Percentiles rank a stretch among this genome's conserved stretches.
phyloP scores from a whole-genome alignment of 2,888 invertebrate species.

The Drosophila monieri region DNA sequence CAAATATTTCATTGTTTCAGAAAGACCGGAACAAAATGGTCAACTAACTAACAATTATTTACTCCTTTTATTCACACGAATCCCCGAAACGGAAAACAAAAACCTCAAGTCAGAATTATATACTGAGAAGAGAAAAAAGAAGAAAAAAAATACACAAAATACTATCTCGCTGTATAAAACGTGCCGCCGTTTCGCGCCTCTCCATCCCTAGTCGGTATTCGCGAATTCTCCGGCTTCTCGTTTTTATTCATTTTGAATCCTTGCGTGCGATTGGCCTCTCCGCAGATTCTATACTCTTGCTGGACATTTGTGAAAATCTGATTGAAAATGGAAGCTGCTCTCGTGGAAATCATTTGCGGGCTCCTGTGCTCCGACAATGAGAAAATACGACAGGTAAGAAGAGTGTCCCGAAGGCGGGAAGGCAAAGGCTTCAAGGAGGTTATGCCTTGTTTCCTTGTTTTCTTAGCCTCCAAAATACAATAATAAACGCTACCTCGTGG shows the following conservation, averaged over 20 bases:
- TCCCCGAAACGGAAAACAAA: neutral
- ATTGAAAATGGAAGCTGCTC: slow-evolving; percentile 70
- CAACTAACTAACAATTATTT: neutral
- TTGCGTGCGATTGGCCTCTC: too few relatives aligned
- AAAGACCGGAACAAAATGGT: neutral
- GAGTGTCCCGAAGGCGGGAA: neutral
- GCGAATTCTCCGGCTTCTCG: slow-evolving; percentile 21
- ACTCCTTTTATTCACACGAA: too few relatives aligned
- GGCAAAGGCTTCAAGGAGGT: neutral
- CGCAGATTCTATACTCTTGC: neutral
- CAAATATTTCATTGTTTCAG: neutral
- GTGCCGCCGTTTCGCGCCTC: slow-evolving; percentile 4
- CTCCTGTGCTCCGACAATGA: slow-evolving; percentile 86
- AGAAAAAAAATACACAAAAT: neutral
- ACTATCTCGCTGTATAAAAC: slow-evolving; percentile 16
- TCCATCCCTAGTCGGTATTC: slow-evolving; percentile 14
- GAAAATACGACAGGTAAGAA: slow-evolving; percentile 86
- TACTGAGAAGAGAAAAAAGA: neutral
- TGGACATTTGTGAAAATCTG: slow-evolving; percentile 2
- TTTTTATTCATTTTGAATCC: neutral
- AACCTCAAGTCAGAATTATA: neutral
- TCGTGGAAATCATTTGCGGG: slow-evolving; percentile 87
- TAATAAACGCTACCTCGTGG: slow-evolving; percentile 9
- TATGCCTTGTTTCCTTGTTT: slow-evolving; percentile 13
- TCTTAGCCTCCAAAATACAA: neutral